Percentiles rank a stretch among this genome's conserved stretches.
These are phyloP conservation scores for Hypothenemus hampei DNA, from an alignment of 1,140 invertebrate genomes.

Conservation along the genomic window DNA sequence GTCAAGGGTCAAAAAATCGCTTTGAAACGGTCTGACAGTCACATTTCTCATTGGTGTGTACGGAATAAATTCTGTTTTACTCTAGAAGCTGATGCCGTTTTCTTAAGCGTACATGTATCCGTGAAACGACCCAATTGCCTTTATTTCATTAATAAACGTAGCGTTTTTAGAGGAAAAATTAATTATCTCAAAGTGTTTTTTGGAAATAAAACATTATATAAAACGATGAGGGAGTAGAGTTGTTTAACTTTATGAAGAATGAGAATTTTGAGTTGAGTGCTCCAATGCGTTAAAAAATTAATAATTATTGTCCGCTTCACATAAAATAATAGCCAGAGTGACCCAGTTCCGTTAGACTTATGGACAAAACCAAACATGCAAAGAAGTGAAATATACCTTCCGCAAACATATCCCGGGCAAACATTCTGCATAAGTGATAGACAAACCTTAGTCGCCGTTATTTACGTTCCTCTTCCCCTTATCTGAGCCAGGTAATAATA, in stretches of 20 bases:
- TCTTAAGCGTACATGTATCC: background rate
- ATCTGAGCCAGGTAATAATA: conserved; percentile 15
- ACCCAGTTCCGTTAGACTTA: background rate
- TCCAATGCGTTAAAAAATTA: too few species aligned
- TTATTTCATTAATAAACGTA: background rate
- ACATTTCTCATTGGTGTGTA: background rate
- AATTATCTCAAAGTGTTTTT: too few species aligned
- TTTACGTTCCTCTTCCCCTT: conserved; percentile 14
- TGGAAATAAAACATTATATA: too few species aligned
- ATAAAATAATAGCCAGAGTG: background rate
- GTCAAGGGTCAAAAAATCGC: conserved; percentile 2
- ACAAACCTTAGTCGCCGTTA: conserved; percentile 9
- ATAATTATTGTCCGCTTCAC: background rate
- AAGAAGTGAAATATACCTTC: conserved; percentile 12
- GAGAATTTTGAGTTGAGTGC: too few species aligned
- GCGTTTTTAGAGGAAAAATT: too few species aligned
- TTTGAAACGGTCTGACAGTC: background rate
- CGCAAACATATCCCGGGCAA: conserved; percentile 12
- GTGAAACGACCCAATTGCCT: background rate
- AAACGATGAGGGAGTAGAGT: too few species aligned
- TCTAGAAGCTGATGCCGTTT: background rate
- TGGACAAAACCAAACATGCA: background rate
- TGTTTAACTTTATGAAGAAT: too few species aligned
- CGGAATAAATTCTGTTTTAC: background rate
- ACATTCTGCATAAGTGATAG: conserved; percentile 16